Base-by-base conservation (phyloP, 2,888 invertebrate genomes). In the Chironomus tentans region DNA sequence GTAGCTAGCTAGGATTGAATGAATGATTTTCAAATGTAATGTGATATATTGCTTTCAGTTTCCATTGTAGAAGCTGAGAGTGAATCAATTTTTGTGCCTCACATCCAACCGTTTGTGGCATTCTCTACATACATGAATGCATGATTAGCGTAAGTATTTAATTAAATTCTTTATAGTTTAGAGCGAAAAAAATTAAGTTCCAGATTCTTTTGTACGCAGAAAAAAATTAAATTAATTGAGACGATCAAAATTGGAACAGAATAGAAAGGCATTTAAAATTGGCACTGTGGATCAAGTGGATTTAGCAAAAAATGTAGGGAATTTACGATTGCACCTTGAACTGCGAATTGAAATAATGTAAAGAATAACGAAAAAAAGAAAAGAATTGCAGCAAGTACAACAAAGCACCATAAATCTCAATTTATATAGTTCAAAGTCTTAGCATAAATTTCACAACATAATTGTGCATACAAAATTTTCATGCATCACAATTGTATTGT, bases 371-470 rank as follows among this genome's bases (percentile, higher is more conserved):
- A 38, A 10, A 10, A 2, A 10, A 38, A 38, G 28, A 38, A 38
- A 38, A 15, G 56, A 56, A 56, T 65, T 65, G 24, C 65, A 65
- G 21, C 65, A 65, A 65, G 65, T 65, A 65, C 65, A 56, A 56
- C 65, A 65, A 65, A 65, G 65, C 65, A 24, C 65, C 65, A 65
- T 65, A 65, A 65, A 65, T 65, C 65, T 65, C 65, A 65, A 65
- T 65, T 12, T 65, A 24, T 65, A 65, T 65, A 65, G 65, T 24
- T 65, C 65, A 65, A 65, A 65, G 24, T 65, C 65, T 65, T 24
- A 24, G 65, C 24, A 65, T 24, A 65, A 65, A 65, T 65, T 65
- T 65, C 65, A 65, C 65, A 65, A 24, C 24, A 65, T 65, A 65
- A 65, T 21, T 24, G 24, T 65, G 65, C 24, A 65, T 65, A 13